Evolutionary conservation across 2,113 vertebrate species (phyloP), one percentile per base, ranked within the genome.

Genomic region (Egretta garzetta): DNA sequence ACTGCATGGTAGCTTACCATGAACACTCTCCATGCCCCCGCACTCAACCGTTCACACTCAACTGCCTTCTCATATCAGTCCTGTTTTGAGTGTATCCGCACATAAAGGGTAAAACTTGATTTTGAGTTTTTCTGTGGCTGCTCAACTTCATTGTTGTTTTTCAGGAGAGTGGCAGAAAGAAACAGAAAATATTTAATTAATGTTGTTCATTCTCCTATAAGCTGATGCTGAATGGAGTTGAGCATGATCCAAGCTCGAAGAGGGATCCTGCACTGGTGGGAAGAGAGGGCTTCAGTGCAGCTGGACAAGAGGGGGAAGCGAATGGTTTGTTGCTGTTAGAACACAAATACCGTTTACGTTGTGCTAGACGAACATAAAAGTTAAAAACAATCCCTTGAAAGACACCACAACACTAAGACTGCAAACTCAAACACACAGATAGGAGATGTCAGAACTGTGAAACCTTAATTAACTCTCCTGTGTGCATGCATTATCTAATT

Each of bases 401-500:
- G 80, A 45, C 41, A 67, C 4, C 18, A 50, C 26, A 55, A 32
- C 0, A 2, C 28, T 30, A 85, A 87, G 53, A 55, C 21, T 49
- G 15, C 20, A 85, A 68, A 89, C 49, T 52, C 45, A 37, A 72
- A 39, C 53, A 41, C 22, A 47, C 18, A 60, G 32, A 55, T 14
- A 89, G 27, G 49, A 72, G 52, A 85, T 64, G 32, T 50, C 80
- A 85, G 83, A 93, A 75, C 10, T 0, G 5, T 55, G 32, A 3
- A 22, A 91, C 81, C 58, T 82, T 80, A 95, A 96, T 82, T 85
- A 93, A 94, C 66, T 45, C 81, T 90, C 90, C 45, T 68, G 66
- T 50, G 58, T 75, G 66, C 45, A 89, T 10, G 53, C 53, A 63
- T 87, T 93, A 82, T 68, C 62, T 83, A 82, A 86, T 75, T 95